Percentiles rank a stretch among this genome's conserved stretches.
phyloP scores from a whole-genome alignment of 2,113 vertebrate species.

The Corythaeola cristata region DNA sequence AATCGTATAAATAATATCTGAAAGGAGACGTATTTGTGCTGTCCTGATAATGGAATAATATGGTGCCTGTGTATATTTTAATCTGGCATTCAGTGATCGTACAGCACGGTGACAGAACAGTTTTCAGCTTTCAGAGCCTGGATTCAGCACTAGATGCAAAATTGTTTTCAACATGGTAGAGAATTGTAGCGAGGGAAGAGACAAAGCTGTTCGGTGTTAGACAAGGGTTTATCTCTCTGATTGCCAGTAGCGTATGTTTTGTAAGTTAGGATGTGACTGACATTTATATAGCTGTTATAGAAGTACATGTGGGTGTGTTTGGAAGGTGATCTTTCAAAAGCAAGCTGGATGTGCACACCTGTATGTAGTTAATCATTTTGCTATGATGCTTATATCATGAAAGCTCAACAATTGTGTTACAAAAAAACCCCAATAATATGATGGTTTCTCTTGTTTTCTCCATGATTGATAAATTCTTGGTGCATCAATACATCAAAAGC shows the following conservation, averaged over 20 bases:
- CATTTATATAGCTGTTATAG: not conserved
- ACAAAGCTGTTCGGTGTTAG: constrained; percentile 3
- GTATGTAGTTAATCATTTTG: not conserved
- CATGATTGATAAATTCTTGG: not conserved
- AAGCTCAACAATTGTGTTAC: not conserved
- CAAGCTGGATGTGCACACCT: not conserved
- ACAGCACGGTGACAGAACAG: not conserved
- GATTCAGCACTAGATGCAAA: not conserved
- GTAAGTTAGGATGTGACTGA: not conserved
- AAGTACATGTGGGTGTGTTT: not conserved
- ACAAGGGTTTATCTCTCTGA: constrained; percentile 3
- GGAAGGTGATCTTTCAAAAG: not conserved
- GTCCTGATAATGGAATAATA: not conserved
- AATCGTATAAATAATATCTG: not conserved
- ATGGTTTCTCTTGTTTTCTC: not conserved
- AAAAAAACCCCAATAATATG: not conserved
- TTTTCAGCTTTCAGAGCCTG: not conserved
- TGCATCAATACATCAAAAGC: not conserved
- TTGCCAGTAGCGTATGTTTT: not conserved
- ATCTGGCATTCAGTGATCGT: not conserved
- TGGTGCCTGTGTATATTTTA: not conserved
- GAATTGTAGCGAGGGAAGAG: not conserved
- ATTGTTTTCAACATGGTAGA: not conserved
- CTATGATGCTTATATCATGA: not conserved
- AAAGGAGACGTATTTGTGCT: not conserved